A percentile compares a stretch with the other conserved stretches of the same genome.
Conservation (phyloP, 2,888 invertebrate genomes). For the Linnaemya vulpina region DNA sequence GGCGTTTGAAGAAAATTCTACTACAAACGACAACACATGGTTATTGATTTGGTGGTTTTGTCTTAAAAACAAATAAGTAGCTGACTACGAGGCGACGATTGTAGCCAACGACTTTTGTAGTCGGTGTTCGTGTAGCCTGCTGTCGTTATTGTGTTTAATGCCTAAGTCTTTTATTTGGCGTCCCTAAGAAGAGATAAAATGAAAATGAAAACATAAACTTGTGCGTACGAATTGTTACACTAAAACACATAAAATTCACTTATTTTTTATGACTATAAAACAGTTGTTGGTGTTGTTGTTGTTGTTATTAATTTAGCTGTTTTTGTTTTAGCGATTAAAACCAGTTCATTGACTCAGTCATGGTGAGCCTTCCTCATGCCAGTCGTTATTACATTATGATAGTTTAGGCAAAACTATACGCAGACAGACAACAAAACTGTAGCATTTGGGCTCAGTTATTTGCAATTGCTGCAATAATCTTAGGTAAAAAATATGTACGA, state of each 20-base stretch:
- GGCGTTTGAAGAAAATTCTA: too few species aligned
- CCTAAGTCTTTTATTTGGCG: slow-evolving; percentile 10
- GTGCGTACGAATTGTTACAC: slow-evolving; percentile 18
- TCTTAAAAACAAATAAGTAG: too few species aligned
- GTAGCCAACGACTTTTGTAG: too few species aligned
- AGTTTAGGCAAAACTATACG: background rate
- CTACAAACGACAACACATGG: too few species aligned
- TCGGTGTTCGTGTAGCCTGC: too few species aligned
- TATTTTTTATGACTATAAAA: slow-evolving; percentile 14
- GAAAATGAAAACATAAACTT: slow-evolving; percentile 34
- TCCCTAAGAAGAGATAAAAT: background rate
- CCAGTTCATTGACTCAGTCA: slow-evolving; percentile 55
- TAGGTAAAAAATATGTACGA: background rate
- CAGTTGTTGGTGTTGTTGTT: background rate
- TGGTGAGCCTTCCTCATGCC: slow-evolving; percentile 17
- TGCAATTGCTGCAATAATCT: background rate
- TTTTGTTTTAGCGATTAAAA: slow-evolving; percentile 38
- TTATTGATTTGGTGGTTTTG: too few species aligned
- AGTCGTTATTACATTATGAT: slow-evolving; percentile 7
- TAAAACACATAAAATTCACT: slow-evolving; percentile 53
- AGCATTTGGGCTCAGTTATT: background rate
- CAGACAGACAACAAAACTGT: background rate
- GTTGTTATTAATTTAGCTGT: slow-evolving; percentile 42
- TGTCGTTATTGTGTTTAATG: too few species aligned
- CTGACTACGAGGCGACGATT: too few species aligned